Percentiles rank a stretch among this genome's conserved stretches.
These are phyloP conservation scores for Hydrozoanthus tunicans DNA, from an alignment of 64 coral and sea anemone species.

Conservation along the genomic window DNA sequence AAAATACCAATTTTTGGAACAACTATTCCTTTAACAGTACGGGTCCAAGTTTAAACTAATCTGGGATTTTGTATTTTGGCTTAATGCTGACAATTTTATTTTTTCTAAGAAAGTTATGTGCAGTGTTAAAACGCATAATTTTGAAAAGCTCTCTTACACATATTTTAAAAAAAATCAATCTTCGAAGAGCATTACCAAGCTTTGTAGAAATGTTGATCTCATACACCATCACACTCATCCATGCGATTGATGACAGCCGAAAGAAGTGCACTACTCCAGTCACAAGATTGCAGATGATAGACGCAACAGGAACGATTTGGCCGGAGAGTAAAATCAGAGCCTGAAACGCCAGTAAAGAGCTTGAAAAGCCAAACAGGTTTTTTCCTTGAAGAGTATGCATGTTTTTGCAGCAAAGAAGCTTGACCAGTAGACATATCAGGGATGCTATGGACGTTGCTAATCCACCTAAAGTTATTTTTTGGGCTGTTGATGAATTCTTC, in stretches of 20 bases:
- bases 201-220: background rate
- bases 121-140: too few relatives aligned
- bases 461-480: background rate
- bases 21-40: too few relatives aligned
- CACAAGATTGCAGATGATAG: background rate
- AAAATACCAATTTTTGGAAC: too few relatives aligned
- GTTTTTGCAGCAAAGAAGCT: background rate
- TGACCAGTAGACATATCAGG: background rate
- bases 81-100: too few relatives aligned
- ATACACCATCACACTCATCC: background rate
- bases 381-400: slow-evolving; percentile 6
- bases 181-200: background rate
- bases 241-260: slow-evolving; percentile 1
- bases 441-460: background rate
- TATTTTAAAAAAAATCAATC: too few relatives aligned
- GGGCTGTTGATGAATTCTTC: background rate
- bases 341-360: background rate
- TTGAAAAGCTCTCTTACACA: too few relatives aligned
- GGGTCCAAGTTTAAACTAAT: too few relatives aligned
- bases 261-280: slow-evolving; percentile 4
- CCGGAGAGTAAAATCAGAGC: slow-evolving; percentile 1
- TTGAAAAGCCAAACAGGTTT: background rate
- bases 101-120: too few relatives aligned
- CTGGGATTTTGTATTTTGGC: too few relatives aligned
- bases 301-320: background rate